Evolutionary conservation across 2,888 invertebrate species (phyloP), one percentile per base, ranked within the genome.

Genomic region (Ellobium chinense): DNA sequence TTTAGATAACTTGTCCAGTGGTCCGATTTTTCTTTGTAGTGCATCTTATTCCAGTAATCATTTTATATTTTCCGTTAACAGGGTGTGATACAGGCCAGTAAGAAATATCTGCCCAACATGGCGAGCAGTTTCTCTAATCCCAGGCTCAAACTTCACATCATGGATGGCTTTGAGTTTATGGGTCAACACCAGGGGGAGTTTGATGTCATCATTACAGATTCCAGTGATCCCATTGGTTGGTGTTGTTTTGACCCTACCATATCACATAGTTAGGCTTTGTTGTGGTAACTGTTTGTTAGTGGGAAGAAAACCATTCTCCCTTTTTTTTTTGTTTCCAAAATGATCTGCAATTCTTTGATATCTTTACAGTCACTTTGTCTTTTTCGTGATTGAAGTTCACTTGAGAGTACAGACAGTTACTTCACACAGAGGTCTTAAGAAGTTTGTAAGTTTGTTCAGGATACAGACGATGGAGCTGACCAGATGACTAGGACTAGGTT

Each of bases 151-250:
- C 93, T 99, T 0, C 95, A 95, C 90, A 95, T 98, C 62, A 97
- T 97, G 0, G 99, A 99, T 93, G 99, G 99, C 0, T 98, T 98
- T 91, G 96, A 98, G 87, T 99, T 97, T 93, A 96, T 99, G 95
- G 96, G 96, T 89, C 95, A 96, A 74, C 94, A 98, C 91, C 94
- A 94, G 80, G 94, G 95, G 60, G 96, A 97, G 93, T 99, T 97
- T 92, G 99, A 99, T 93, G 97, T 99, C 63, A 98, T 99, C 85
- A 98, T 99, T 78, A 99, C 99, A 0, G 99, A 99, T 92, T 98
- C 98, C 85, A 98, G 98, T 60, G 99, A 99, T 94, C 99, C 99
- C 0, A 95, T 99, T 37, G 99, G 99, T n/a, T n/a, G n/a, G n/a
- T n/a, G n/a, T n/a, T n/a, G n/a, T n/a, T n/a, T n/a, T n/a, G n/a